A percentile compares a stretch with the other conserved stretches of the same genome.
Conservation (phyloP, 2,113 vertebrate genomes). For the Gallinago media region DNA sequence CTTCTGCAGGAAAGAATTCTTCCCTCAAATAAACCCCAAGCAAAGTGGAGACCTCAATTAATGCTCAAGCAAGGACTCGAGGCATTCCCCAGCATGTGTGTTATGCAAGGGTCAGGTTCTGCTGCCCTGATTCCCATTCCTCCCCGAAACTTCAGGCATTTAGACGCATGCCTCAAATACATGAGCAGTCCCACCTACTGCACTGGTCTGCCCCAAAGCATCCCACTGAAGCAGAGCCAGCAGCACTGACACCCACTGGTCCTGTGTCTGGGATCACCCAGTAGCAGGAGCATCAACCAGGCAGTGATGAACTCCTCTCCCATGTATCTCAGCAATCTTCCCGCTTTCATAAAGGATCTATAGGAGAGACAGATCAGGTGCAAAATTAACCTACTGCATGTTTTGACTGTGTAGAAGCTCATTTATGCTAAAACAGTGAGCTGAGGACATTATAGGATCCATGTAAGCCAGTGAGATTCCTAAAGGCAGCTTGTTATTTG, state of each 20-base stretch:
- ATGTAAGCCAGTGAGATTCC: neutral
- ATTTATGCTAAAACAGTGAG: neutral
- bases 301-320: too few species aligned
- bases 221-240: neutral
- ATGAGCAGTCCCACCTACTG: neutral
- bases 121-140: conserved; percentile 42
- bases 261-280: neutral
- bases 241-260: neutral
- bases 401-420: neutral
- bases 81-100: neutral
- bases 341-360: neutral
- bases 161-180: neutral
- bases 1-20: neutral
- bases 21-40: neutral
- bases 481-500: neutral
- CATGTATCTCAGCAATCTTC: neutral
- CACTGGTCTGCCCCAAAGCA: neutral
- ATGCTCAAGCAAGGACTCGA: conserved; percentile 8
- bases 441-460: neutral
- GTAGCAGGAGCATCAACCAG: neutral
- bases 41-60: conserved; percentile 25
- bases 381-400: neutral
- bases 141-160: conserved; percentile 53
- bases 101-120: conserved; percentile 66
- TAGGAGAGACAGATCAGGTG: neutral